These are phyloP conservation scores for Dendrophyllia cribrosa DNA, from an alignment of 64 coral and sea anemone genomes.

Conservation along the genomic window DNA sequence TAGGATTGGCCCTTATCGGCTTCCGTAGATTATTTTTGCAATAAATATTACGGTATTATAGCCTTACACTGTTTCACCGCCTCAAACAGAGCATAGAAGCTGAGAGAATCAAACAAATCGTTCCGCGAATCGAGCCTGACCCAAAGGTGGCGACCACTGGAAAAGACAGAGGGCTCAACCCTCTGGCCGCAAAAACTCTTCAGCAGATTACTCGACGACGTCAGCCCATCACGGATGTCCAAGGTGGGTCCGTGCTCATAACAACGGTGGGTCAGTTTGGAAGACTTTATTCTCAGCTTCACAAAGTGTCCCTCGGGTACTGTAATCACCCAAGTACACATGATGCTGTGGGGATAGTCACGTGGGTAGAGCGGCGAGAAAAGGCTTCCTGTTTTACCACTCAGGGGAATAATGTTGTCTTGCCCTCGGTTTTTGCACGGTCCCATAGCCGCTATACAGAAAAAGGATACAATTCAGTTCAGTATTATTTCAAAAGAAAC, in stretches of 20 bases:
- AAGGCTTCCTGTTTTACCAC: not conserved
- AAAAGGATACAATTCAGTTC: not conserved
- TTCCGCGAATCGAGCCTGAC: not conserved
- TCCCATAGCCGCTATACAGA: conserved; percentile 8
- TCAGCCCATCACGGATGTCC: conserved; percentile 19
- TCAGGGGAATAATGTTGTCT: not conserved
- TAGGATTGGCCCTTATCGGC: too few species aligned
- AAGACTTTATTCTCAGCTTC: not conserved
- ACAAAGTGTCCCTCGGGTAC: conserved; percentile 32
- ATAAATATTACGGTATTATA: not conserved
- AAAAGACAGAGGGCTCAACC: not conserved
- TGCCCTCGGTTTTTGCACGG: not conserved
- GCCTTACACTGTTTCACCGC: conserved; percentile 21
- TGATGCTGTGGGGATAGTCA: not conserved
- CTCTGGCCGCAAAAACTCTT: not conserved
- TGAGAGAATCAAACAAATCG: not conserved
- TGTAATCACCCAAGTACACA: conserved; percentile 55
- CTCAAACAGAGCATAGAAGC: conserved; percentile 30
- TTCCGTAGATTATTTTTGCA: too few species aligned
- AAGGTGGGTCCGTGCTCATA: not conserved
- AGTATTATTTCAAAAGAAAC: too few species aligned
- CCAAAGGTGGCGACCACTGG: conserved; percentile 53
- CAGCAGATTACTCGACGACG: conserved; percentile 18
- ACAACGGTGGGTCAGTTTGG: not conserved
- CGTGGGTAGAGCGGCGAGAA: conserved; percentile 51